Evolutionary conservation across 2,888 invertebrate species (phyloP).

Genomic region (Anorthoa munda): DNA sequence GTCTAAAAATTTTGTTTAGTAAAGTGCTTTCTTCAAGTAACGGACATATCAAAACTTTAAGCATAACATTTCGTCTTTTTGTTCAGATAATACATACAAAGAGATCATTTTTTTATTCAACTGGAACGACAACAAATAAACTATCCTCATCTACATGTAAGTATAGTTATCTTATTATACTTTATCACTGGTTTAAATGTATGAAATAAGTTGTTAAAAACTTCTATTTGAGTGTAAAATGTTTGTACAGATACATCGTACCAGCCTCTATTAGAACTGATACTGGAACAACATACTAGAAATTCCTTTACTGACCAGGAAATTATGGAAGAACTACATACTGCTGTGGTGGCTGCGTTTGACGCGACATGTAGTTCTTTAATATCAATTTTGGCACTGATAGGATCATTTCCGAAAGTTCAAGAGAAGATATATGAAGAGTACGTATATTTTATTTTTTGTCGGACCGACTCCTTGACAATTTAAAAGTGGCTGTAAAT

Average conservation of each 20-base stretch:
- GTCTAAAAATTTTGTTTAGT: too few species aligned
- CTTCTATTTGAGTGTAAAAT: neutral
- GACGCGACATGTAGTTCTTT: slow-evolving; percentile 7
- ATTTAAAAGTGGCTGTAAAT: too few species aligned
- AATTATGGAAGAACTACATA: slow-evolving; percentile 23
- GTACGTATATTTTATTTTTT: neutral
- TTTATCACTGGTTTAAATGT: too few species aligned
- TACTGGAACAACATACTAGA: slow-evolving; percentile 1
- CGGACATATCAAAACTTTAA: neutral
- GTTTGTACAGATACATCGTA: slow-evolving; percentile 11
- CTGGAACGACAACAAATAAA: too few species aligned
- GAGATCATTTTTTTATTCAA: neutral
- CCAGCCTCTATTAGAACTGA: slow-evolving; percentile 7
- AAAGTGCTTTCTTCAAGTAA: too few species aligned
- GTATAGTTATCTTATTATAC: neutral
- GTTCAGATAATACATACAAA: neutral
- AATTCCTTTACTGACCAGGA: slow-evolving; percentile 18
- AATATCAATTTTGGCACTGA: neutral
- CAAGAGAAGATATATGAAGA: slow-evolving; percentile 8
- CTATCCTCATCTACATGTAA: neutral
- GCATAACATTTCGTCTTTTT: neutral
- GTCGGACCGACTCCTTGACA: too few species aligned
- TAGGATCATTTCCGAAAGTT: slow-evolving; percentile 29
- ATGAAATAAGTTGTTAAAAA: neutral
- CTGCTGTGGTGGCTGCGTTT: neutral